phyloP scores from a whole-genome alignment of 2,797 vertebrate genomes.

The Peromyscus attwateri region DNA sequence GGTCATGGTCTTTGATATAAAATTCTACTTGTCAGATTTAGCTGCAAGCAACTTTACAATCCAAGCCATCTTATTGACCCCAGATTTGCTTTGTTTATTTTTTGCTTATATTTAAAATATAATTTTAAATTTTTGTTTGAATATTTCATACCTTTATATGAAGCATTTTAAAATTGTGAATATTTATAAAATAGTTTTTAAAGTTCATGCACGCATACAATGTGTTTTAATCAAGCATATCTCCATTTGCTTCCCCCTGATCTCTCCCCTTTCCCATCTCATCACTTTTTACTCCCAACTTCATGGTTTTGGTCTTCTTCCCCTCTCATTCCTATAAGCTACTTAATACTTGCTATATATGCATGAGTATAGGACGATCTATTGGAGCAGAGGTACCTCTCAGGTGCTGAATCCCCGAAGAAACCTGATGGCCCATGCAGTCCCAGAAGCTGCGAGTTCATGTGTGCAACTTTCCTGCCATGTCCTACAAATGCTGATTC shows the following conservation, averaged over 20 bases:
- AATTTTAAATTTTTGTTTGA: neutral
- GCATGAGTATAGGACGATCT: neutral
- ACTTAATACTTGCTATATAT: neutral
- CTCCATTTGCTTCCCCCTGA: too few species aligned
- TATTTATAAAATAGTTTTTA: neutral
- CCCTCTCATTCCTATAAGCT: too few species aligned
- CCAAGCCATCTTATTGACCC: neutral
- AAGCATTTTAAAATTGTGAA: too few species aligned
- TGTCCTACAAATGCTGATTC: neutral
- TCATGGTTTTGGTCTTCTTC: neutral
- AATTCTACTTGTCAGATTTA: neutral
- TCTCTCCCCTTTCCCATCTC: neutral
- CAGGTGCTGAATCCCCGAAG: rapidly evolving
- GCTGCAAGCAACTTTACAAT: neutral
- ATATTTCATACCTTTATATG: too few species aligned
- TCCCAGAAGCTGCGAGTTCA: neutral
- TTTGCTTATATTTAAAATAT: neutral
- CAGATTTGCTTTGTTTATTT: neutral
- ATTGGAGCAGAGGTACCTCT: too few species aligned
- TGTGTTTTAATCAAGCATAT: neutral
- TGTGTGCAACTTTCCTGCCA: neutral
- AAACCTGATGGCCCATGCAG: neutral
- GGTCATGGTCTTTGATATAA: neutral
- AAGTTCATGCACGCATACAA: too few species aligned
- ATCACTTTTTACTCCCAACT: neutral